phyloP scores from a whole-genome alignment of 2,888 invertebrate species.

The Pheosia gnoma region DNA sequence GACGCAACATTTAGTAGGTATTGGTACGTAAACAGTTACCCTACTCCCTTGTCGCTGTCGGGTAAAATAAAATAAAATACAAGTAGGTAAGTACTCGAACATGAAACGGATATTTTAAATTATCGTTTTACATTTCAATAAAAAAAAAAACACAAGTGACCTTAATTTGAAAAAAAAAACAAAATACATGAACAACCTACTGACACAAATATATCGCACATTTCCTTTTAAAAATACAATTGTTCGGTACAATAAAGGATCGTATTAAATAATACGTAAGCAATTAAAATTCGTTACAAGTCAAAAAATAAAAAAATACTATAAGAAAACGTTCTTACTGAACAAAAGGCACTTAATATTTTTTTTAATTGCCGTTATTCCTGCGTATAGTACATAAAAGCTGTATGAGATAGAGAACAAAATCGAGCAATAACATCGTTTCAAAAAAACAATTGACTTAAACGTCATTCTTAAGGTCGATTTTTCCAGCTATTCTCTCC shows the following conservation, averaged over 20 bases:
- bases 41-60: no score
- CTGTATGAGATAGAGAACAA: not conserved
- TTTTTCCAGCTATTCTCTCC: not conserved
- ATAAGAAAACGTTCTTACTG: conserved; percentile 37
- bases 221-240: conserved; percentile 3
- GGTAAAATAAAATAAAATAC: no score
- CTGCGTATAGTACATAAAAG: conserved; percentile 1
- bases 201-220: not conserved
- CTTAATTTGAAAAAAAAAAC: not conserved
- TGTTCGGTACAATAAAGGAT: not conserved
- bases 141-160: not conserved
- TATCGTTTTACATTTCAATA: no score
- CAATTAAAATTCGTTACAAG: not conserved
- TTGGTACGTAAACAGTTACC: no score
- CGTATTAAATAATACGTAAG: not conserved
- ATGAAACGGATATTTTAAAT: no score
- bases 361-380: conserved; percentile 34
- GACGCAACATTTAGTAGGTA: no score
- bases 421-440: not conserved
- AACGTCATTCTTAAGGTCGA: not conserved
- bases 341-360: conserved; percentile 44
- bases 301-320: conserved; percentile 9
- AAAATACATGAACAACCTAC: not conserved
- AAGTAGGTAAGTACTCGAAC: no score
- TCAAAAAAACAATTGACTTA: not conserved